Base-by-base conservation (phyloP, 2,113 vertebrate genomes). In the Alligator sinensis region DNA sequence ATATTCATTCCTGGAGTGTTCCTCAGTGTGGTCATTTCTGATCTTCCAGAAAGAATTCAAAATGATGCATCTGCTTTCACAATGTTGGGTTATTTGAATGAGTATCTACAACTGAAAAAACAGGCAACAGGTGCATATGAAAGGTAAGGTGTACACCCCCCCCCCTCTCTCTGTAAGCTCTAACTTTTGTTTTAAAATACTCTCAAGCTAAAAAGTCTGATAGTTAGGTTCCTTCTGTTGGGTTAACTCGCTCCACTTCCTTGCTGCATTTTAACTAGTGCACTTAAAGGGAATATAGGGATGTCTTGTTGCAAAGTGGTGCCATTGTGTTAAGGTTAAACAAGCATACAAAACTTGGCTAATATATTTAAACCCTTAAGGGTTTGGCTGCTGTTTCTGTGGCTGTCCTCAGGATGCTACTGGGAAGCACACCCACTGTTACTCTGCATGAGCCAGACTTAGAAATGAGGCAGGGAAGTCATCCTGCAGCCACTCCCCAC, bases 1-100 rank as follows among this genome's bases (percentile, higher is more conserved):
- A 55, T 76, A 47, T 27, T 77, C 27, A 59, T 77, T 76, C 58
- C 94, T 47, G 93, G 91, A 16, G 4, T 47, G 2, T 84, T 95
- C 75, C 94, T n/a, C 57, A 93, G 1, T 64, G 12, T 87, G 87
- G 28, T 68, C 86, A 80, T 95, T 97, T 95, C 55, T 95, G 7
- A 38, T 96, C 88, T 90, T 95, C 74, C 95, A 99, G 99, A 99
- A 97, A 98, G 99, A 96, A 98, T 99, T 95, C 98, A 98, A 88
- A 98, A 98, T 4, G 99, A 99, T 82, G 96, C 98, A 0, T 98
- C 98, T 62, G 98, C 98, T 81, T 99, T 99, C 94, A 98, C 98
- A n/a, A 99, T 99, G 99, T 96, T 99, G 88, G 99, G 99, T n/a
- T 99, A 98, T 96, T 98, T 99, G 92, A 99, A 98, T 90, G 99